Conservation (phyloP, 2,797 vertebrate species). For the Sebastes taczanowskii region DNA sequence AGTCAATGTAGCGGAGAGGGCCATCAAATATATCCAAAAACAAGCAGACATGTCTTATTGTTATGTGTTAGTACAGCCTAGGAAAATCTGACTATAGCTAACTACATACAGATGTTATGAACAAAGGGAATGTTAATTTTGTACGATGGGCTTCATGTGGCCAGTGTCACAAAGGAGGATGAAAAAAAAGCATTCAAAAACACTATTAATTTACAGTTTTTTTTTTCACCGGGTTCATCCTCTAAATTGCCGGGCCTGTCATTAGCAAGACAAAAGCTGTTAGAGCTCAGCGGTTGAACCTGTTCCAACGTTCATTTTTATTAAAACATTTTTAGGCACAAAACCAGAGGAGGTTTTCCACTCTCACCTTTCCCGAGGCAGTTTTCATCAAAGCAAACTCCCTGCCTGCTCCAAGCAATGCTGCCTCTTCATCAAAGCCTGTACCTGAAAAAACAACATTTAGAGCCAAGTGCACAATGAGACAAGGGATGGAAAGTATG, state of each 20-base stretch:
- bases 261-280: constrained; percentile 31
- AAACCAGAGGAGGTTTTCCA: background rate
- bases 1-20: background rate
- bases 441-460: constrained; percentile 86
- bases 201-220: background rate
- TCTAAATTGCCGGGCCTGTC: constrained; percentile 5
- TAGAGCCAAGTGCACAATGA: constrained; percentile 21
- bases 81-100: constrained; percentile 21
- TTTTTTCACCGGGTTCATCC: background rate
- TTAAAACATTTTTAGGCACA: constrained; percentile 16
- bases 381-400: constrained; percentile 99
- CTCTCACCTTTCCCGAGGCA: constrained; percentile 94
- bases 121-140: constrained; percentile 12
- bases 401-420: constrained; percentile 95
- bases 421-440: constrained; percentile 98
- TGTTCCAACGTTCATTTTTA: constrained; percentile 8
- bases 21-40: constrained; percentile 3
- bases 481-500: background rate
- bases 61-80: background rate
- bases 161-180: background rate
- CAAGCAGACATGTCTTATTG: background rate
- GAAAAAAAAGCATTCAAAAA: background rate
- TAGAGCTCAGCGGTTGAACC: background rate
- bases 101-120: constrained; percentile 33
- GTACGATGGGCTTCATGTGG: background rate